Evolutionary conservation across 2,797 vertebrate species (phyloP).

Genomic region (Lates japonicus): DNA sequence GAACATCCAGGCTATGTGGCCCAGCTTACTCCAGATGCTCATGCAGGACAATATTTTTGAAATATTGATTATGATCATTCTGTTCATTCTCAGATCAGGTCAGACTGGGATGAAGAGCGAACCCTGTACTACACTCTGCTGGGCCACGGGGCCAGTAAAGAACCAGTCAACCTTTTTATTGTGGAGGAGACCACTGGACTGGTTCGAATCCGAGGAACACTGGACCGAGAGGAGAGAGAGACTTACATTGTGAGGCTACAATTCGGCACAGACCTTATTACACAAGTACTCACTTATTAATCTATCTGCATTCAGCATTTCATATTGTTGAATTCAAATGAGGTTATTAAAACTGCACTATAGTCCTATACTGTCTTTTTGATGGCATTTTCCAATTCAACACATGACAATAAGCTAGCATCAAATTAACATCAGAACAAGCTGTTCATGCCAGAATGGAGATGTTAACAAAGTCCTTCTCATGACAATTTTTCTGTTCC

Average conservation of each 20-base stretch:
- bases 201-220: constrained; percentile 82
- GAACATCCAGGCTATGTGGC: too few relatives aligned
- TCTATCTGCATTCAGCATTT: too few relatives aligned
- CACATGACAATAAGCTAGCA: too few relatives aligned
- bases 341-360: background rate
- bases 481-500: too few relatives aligned
- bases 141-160: constrained; percentile 84
- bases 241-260: constrained; percentile 69
- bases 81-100: constrained; percentile 80
- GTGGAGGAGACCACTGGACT: constrained; percentile 85
- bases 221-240: constrained; percentile 89
- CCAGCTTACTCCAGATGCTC: too few relatives aligned
- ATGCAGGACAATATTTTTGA: too few relatives aligned
- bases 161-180: constrained; percentile 84
- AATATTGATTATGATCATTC: background rate
- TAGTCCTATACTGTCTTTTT: too few relatives aligned
- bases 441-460: too few relatives aligned
- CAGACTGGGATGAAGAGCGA: constrained; percentile 79
- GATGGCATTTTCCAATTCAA: too few relatives aligned
- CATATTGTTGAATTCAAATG: background rate
- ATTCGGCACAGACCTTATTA: background rate
- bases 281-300: background rate
- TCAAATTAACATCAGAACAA: too few relatives aligned
- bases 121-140: constrained; percentile 80
- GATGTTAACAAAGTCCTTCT: too few relatives aligned